Conservation (phyloP, 2,797 vertebrate genomes). For the Trematomus bernacchii region DNA sequence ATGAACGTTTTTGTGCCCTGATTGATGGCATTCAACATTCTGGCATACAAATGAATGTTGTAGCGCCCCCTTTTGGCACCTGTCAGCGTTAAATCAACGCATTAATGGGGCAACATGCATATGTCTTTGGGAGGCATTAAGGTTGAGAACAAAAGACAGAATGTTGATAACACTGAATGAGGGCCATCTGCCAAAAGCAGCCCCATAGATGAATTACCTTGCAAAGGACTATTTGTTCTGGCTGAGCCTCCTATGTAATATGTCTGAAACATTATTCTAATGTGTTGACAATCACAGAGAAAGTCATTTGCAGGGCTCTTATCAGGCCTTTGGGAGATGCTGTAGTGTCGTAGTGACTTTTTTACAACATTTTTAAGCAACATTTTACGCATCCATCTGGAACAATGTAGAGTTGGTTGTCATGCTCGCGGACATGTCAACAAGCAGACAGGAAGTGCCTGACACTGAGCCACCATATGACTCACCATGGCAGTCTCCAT, state of each 20-base stretch:
- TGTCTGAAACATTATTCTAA: constrained; percentile 9
- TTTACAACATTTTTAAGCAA: no score
- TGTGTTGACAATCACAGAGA: constrained; percentile 2
- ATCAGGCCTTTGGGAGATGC: constrained; percentile 8
- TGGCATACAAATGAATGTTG: constrained; percentile 32
- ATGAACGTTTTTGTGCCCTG: constrained; percentile 28
- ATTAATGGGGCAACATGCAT: constrained; percentile 5
- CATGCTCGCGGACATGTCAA: constrained; percentile 9
- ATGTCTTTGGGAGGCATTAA: neutral
- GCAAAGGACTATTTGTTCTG: constrained; percentile 15
- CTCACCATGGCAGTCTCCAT: neutral
- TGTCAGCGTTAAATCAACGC: neutral
- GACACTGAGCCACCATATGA: constrained; percentile 16
- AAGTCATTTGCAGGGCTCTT: constrained; percentile 15
- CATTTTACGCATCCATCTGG: neutral
- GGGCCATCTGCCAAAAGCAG: constrained; percentile 10
- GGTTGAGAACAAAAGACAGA: neutral
- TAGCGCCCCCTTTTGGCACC: constrained; percentile 11
- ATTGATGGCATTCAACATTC: constrained; percentile 22
- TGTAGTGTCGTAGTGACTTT: neutral
- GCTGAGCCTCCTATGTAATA: constrained; percentile 8
- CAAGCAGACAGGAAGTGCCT: neutral
- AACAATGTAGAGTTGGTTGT: neutral
- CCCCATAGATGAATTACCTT: constrained; percentile 10
- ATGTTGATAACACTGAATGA: neutral